Evolutionary conservation across 92 coral and sea anemone genomes (phyloP).

Genomic region (Pocillopora meandrina): DNA sequence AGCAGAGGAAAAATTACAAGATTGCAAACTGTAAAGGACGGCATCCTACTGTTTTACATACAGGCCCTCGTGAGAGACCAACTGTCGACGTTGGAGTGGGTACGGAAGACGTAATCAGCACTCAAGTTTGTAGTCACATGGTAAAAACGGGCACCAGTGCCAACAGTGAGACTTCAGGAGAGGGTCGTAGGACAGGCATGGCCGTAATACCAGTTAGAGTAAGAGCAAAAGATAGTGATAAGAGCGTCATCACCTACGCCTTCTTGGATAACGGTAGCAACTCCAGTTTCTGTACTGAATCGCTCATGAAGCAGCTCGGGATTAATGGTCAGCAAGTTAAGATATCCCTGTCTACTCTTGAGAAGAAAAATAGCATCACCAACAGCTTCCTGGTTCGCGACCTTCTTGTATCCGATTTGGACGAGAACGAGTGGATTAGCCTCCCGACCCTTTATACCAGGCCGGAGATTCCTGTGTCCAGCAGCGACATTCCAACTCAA

Average conservation of each 20-base stretch:
- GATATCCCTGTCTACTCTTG: too few species aligned
- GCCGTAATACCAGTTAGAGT: conserved; percentile 53
- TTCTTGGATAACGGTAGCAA: conserved; percentile 58
- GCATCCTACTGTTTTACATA: conserved; percentile 1
- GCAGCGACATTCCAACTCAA: too few species aligned
- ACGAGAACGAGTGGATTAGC: too few species aligned
- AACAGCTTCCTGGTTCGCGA: too few species aligned
- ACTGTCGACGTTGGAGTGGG: neutral
- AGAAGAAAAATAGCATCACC: too few species aligned
- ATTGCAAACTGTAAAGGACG: neutral
- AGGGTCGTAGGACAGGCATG: conserved; percentile 13
- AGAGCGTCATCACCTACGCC: conserved; percentile 37
- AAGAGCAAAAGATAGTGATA: conserved; percentile 14
- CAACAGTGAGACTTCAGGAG: neutral
- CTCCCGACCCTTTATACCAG: too few species aligned
- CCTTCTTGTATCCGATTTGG: too few species aligned
- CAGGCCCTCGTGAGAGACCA: neutral
- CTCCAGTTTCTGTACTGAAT: too few species aligned
- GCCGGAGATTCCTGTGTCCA: too few species aligned
- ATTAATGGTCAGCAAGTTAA: too few species aligned
- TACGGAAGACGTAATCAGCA: neutral
- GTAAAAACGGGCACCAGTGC: neutral
- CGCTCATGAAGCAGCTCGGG: too few species aligned
- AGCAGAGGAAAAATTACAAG: neutral
- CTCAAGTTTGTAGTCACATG: conserved; percentile 4